A percentile compares a stretch with the other conserved stretches of the same genome.
phyloP scores from a whole-genome alignment of 2,113 vertebrate genomes.

The human region DNA sequence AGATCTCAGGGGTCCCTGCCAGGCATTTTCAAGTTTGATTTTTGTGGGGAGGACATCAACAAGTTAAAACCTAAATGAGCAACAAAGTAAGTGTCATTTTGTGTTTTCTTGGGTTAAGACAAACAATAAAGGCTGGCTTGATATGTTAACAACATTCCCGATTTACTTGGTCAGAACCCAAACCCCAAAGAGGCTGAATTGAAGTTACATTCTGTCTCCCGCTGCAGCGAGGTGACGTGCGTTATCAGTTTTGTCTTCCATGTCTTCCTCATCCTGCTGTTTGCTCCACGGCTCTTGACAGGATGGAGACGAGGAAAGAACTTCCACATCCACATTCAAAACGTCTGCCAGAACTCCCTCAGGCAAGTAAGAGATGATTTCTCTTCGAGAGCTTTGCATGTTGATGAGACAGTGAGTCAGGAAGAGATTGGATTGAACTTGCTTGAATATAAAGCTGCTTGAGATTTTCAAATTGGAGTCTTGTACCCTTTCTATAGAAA shows the following conservation, averaged over 20 bases:
- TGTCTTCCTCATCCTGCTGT: not conserved
- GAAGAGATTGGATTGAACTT: not conserved
- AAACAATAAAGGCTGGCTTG: not conserved
- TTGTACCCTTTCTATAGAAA: not conserved
- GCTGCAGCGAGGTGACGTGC: not conserved
- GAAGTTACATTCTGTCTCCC: fast-evolving
- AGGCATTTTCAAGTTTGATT: not conserved
- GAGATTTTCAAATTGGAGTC: not conserved
- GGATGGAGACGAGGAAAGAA: not conserved
- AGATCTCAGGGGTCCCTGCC: not conserved
- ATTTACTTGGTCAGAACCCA: not conserved
- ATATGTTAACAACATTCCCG: not conserved
- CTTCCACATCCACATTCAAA: not conserved
- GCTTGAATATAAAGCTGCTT: not conserved
- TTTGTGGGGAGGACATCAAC: not conserved
- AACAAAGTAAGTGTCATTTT: not conserved
- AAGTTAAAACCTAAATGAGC: not conserved
- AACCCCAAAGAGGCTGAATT: not conserved
- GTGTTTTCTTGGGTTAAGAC: not conserved
- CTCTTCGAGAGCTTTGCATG: not conserved
- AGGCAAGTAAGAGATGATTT: fast-evolving
- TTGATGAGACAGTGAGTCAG: not conserved
- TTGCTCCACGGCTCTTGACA: not conserved
- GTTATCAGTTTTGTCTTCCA: not conserved
- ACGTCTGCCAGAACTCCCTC: not conserved